Evolutionary conservation across 2,888 invertebrate species (phyloP).

Genomic region (Epirrita christyi): DNA sequence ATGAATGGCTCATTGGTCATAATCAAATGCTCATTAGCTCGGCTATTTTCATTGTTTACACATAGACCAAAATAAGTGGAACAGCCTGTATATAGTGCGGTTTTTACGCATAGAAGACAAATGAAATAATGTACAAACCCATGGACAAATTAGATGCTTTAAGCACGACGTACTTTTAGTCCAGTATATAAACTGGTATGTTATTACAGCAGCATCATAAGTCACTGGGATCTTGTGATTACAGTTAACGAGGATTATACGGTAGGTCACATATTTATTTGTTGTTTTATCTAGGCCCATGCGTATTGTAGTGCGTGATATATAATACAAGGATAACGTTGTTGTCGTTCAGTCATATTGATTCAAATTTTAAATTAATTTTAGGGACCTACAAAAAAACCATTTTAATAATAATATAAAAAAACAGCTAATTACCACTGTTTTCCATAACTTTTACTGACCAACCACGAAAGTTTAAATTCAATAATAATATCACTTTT

Average conservation of each 20-base stretch:
- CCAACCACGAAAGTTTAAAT: too few relatives aligned
- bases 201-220: slow-evolving; percentile 60
- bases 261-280: slow-evolving; percentile 50
- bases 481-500: too few relatives aligned
- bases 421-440: too few relatives aligned
- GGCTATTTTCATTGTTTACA: slow-evolving; percentile 18
- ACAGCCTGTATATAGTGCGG: slow-evolving; percentile 43
- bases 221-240: slow-evolving; percentile 55
- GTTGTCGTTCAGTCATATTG: background rate
- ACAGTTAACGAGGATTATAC: slow-evolving; percentile 45
- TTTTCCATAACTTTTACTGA: too few relatives aligned
- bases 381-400: too few relatives aligned
- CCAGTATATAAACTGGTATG: slow-evolving; percentile 67
- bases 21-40: slow-evolving; percentile 12
- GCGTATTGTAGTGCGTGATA: background rate
- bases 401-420: too few relatives aligned
- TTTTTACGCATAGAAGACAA: slow-evolving; percentile 62
- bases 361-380: too few relatives aligned
- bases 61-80: slow-evolving; percentile 17
- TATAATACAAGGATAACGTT: background rate
- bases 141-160: slow-evolving; percentile 73
- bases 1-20: slow-evolving; percentile 11
- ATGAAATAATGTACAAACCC: slow-evolving; percentile 61
- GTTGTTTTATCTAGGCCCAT: background rate
- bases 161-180: slow-evolving; percentile 44